Percentiles rank a stretch among this genome's conserved stretches.
Conservation (phyloP, 2,888 invertebrate genomes). For the Salticus scenicus region DNA sequence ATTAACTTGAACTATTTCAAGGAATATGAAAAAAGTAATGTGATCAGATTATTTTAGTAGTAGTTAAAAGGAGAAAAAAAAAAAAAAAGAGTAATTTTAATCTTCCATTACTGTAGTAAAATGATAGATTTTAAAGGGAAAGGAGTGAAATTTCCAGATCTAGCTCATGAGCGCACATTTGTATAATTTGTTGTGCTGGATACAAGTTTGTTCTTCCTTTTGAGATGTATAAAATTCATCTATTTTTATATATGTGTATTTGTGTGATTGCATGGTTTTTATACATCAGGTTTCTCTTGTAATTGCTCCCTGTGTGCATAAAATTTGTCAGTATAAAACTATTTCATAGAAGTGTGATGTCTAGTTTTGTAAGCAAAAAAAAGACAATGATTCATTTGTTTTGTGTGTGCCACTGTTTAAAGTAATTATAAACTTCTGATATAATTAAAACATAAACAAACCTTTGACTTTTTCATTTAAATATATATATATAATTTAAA, state of each 20-base stretch:
- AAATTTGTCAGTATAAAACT: not conserved
- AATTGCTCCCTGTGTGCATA: not conserved
- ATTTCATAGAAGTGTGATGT: not conserved
- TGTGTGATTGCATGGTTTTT: slow-evolving; percentile 13
- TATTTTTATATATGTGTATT: slow-evolving; percentile 10
- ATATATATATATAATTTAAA: not conserved
- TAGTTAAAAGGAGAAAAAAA: not conserved
- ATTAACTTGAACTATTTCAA: not conserved
- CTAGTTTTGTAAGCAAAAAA: not conserved
- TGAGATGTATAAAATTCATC: slow-evolving; percentile 14
- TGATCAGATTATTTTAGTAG: too few species aligned
- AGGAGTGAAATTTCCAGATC: not conserved
- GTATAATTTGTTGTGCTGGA: slow-evolving; percentile 17
- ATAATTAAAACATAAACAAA: not conserved
- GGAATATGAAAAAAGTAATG: too few species aligned
- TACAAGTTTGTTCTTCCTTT: slow-evolving; percentile 17
- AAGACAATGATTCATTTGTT: not conserved
- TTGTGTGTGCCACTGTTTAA: not conserved
- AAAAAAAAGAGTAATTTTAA: too few species aligned
- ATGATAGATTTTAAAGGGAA: too few species aligned
- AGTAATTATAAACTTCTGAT: not conserved
- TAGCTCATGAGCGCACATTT: slow-evolving; percentile 14
- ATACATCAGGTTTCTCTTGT: not conserved
- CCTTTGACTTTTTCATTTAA: not conserved
- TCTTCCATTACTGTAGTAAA: too few species aligned